phyloP scores from a whole-genome alignment of 1,140 invertebrate genomes.

The Argopecten irradians region DNA sequence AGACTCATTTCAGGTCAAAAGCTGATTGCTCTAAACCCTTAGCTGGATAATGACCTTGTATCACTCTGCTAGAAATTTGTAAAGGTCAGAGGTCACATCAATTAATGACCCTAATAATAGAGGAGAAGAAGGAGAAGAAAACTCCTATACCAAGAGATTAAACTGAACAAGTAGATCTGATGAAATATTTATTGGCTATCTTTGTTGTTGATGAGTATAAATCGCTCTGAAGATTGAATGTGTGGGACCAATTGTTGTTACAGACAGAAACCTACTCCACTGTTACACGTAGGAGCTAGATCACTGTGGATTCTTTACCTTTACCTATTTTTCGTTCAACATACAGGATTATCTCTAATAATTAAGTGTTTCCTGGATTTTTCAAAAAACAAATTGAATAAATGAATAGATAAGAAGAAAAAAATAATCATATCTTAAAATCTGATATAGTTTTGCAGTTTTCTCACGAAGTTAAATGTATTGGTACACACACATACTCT shows the following conservation, averaged over 20 bases:
- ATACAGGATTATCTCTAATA: background rate
- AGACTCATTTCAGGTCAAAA: background rate
- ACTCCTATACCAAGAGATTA: background rate
- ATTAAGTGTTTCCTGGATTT: no score
- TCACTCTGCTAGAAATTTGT: background rate
- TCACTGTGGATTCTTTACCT: background rate
- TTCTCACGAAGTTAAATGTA: no score
- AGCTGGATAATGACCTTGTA: background rate
- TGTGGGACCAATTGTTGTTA: background rate
- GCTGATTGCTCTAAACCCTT: background rate
- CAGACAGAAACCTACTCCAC: background rate
- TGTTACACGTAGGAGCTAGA: background rate
- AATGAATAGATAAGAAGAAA: background rate
- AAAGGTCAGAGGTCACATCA: background rate
- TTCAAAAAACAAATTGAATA: background rate
- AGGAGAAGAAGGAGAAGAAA: background rate
- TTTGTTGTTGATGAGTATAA: background rate
- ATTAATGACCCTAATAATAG: background rate
- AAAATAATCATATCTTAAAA: no score
- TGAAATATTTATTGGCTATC: background rate
- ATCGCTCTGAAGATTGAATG: background rate
- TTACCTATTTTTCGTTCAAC: slow-evolving; percentile 4
- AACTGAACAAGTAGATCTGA: background rate
- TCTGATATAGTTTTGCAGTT: no score
- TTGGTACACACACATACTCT: no score